Evolutionary conservation across 2,888 invertebrate species (phyloP), one percentile per base, ranked within the genome.

Genomic region (Globia sparganii): DNA sequence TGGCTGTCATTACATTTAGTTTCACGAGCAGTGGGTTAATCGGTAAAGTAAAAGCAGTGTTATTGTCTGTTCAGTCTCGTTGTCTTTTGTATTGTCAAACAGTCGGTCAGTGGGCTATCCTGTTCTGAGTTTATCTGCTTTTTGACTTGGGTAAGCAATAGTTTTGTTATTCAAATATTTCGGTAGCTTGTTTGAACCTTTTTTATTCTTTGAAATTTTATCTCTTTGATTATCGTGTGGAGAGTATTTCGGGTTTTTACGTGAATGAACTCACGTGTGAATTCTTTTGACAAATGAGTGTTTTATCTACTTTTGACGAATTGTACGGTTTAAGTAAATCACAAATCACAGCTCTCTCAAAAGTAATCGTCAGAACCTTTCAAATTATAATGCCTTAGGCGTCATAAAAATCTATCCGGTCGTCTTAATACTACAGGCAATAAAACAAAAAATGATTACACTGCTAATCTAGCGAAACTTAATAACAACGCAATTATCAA

Each of bases 1-100:
- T 75, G 66, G n/a, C 70, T 76, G 78, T 73, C 72, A 75, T 82
- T 80, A 75, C 40, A 58, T 79, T 85, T 78, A 85, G 75, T 81
- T 78, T 78, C 76, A 73, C 85, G 82, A 72, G 68, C 75, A 87
- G 65, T 86, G 73, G 87, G 86, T 86, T 87, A 86, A 83, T 87
- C 69, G 79, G 69, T 74, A 69, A 58, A 64, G 75, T 77, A 72
- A 77, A 82, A 81, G 81, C 81, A 61, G 64, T 53, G 56, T 43
- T 71, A 72, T 74, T 80, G 71, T 80, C 59, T 46, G 59, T 58
- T 72, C 72, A 66, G n/a, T 78, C 49, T 72, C 40, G 49, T 75
- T 67, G 61, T 61, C 13, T 56, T 58, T 71, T 43, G n/a, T 71
- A 15, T 70, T 58, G 40, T 53, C 58, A 40, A 58, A 68, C 15